Evolutionary conservation across 2,113 vertebrate species (phyloP).

Genomic region (Anser cygnoides): DNA sequence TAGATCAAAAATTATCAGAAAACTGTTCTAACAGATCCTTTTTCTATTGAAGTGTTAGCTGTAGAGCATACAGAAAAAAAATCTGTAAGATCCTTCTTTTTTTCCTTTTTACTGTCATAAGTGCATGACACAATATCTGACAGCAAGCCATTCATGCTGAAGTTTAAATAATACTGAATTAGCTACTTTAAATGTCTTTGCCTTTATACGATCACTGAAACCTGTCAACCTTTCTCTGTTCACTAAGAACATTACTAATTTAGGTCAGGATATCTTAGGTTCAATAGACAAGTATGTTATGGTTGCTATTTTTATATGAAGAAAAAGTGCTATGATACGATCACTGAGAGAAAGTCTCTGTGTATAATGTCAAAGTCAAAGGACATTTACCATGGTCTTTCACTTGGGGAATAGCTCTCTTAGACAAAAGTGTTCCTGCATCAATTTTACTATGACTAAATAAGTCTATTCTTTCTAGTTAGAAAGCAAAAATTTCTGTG

Average conservation of each 20-base stretch:
- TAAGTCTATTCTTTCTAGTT: neutral
- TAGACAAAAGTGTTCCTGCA: neutral
- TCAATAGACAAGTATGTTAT: neutral
- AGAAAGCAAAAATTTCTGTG: neutral
- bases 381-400: neutral
- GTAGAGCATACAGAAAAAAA: neutral
- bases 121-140: constrained; percentile 20
- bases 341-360: neutral
- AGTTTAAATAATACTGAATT: constrained; percentile 55
- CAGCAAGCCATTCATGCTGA: constrained; percentile 9
- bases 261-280: constrained; percentile 35
- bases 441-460: neutral
- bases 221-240: constrained; percentile 12
- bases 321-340: neutral
- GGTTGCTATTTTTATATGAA: constrained; percentile 19
- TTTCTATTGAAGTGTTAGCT: neutral
- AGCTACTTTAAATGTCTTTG: constrained; percentile 41
- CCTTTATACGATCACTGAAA: constrained; percentile 30
- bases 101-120: neutral
- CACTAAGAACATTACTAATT: constrained; percentile 52
- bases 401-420: neutral
- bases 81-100: neutral
- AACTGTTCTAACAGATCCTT: neutral
- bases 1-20: neutral
- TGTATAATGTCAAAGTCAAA: neutral